Conservation (phyloP, 2,113 vertebrate genomes). For the Climacteris rufus region DNA sequence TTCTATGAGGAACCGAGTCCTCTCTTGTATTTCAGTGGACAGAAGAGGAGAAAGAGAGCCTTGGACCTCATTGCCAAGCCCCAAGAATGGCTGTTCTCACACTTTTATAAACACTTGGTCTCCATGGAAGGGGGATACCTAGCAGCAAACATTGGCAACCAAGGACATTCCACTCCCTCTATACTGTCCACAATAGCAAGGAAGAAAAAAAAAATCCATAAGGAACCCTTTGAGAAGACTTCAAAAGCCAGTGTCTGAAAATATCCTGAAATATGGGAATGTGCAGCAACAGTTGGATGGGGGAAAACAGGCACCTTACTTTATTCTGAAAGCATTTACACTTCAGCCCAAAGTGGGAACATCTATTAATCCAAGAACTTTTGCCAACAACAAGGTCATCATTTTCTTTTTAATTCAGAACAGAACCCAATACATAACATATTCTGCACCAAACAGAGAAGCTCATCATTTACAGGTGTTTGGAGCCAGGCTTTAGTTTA, state of each 20-base stretch:
- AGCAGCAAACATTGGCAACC: constrained; percentile 56
- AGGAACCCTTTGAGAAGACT: background rate
- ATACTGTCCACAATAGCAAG: background rate
- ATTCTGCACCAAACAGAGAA: background rate
- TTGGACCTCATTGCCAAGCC: background rate
- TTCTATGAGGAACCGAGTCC: background rate
- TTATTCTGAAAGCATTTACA: constrained; percentile 5
- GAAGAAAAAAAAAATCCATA: background rate
- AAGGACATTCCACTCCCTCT: constrained; percentile 39
- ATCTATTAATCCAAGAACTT: background rate
- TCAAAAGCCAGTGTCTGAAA: background rate
- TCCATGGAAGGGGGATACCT: constrained; percentile 60
- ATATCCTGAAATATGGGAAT: background rate
- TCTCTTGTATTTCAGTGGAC: background rate
- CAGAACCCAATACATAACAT: background rate
- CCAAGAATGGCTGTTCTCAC: constrained; percentile 39
- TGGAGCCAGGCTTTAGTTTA: background rate
- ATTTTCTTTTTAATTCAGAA: constrained; percentile 11
- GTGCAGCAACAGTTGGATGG: background rate
- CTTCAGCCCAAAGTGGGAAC: background rate
- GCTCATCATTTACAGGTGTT: background rate
- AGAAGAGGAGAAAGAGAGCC: background rate
- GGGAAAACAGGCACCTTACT: background rate
- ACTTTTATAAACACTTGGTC: constrained; percentile 51
- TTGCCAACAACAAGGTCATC: constrained; percentile 29